A percentile compares a stretch with the other conserved stretches of the same genome.
Conservation (phyloP, 2,113 vertebrate species). For the Crocuta crocuta region DNA sequence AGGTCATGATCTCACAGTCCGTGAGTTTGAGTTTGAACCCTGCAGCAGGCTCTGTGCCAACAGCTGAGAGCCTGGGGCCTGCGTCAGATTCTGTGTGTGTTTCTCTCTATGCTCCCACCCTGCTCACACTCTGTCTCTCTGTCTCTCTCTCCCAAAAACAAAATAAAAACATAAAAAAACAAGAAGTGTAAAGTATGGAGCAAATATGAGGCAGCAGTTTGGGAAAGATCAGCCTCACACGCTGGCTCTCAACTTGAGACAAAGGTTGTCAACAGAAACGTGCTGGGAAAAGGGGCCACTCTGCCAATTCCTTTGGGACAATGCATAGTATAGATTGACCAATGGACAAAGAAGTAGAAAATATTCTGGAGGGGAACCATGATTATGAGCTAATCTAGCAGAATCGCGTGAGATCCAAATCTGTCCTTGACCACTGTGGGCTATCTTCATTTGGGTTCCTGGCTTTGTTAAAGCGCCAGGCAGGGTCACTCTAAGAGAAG, state of each 20-base stretch:
- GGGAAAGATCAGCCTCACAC: not conserved
- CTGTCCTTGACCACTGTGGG: not conserved
- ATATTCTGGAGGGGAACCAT: not conserved
- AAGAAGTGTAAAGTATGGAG: not conserved
- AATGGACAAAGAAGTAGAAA: not conserved
- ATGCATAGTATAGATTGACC: not conserved
- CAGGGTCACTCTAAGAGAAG: not conserved
- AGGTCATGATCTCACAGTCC: too few relatives aligned
- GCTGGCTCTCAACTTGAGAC: not conserved
- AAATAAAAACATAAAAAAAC: too few relatives aligned
- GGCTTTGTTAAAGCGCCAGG: not conserved
- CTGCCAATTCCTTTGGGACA: not conserved
- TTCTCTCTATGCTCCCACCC: too few relatives aligned
- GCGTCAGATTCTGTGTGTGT: too few relatives aligned
- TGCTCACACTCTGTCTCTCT: too few relatives aligned
- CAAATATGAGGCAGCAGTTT: too few relatives aligned
- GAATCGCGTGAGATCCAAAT: not conserved
- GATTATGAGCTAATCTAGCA: not conserved
- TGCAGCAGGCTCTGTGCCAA: too few relatives aligned
- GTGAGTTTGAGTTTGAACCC: too few relatives aligned
- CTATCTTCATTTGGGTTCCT: not conserved
- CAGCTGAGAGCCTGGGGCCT: too few relatives aligned
- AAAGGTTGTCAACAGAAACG: not conserved
- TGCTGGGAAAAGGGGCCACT: not conserved
- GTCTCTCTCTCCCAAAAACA: too few relatives aligned